Evolutionary conservation across 2,888 invertebrate genomes (phyloP).

Genomic region (Aphodius granarius): DNA sequence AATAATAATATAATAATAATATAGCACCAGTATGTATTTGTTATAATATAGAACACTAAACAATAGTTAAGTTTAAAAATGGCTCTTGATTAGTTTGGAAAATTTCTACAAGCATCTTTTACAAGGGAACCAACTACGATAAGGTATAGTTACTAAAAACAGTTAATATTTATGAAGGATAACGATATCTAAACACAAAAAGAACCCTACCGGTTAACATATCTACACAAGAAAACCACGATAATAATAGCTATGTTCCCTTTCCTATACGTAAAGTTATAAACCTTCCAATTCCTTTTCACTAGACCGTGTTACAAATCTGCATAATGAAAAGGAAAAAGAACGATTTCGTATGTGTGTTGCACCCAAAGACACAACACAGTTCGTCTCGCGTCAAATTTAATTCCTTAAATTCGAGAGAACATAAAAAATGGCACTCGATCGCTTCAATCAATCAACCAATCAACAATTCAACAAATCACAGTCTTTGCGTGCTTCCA

Average conservation of each 20-base stretch:
- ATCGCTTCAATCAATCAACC: slow-evolving; percentile 14
- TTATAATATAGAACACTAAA: slow-evolving; percentile 11
- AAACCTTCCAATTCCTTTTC: slow-evolving; percentile 45
- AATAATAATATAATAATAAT: slow-evolving; percentile 22
- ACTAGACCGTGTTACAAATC: slow-evolving; percentile 40
- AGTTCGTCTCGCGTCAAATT: slow-evolving; percentile 25
- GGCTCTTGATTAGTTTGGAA: not conserved
- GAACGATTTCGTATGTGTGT: slow-evolving; percentile 31
- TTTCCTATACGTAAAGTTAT: slow-evolving; percentile 7
- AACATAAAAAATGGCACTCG: slow-evolving; percentile 28
- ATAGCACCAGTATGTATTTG: slow-evolving; percentile 28
- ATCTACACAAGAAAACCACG: slow-evolving; percentile 11
- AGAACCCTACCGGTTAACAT: not conserved
- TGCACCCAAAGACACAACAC: not conserved
- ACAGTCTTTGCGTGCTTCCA: slow-evolving; percentile 46
- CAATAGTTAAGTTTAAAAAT: slow-evolving; percentile 1
- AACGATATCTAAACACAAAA: not conserved
- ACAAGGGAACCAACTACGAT: not conserved
- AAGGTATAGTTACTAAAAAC: not conserved
- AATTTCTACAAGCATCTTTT: not conserved
- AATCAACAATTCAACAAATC: slow-evolving; percentile 30
- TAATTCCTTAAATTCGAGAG: slow-evolving; percentile 27
- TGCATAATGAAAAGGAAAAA: slow-evolving; percentile 47
- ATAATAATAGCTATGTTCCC: slow-evolving; percentile 3
- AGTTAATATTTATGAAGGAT: not conserved